Evolutionary conservation across 2,888 invertebrate species (phyloP), one percentile per base, ranked within the genome.

Genomic region (Cynaeus angustus): DNA sequence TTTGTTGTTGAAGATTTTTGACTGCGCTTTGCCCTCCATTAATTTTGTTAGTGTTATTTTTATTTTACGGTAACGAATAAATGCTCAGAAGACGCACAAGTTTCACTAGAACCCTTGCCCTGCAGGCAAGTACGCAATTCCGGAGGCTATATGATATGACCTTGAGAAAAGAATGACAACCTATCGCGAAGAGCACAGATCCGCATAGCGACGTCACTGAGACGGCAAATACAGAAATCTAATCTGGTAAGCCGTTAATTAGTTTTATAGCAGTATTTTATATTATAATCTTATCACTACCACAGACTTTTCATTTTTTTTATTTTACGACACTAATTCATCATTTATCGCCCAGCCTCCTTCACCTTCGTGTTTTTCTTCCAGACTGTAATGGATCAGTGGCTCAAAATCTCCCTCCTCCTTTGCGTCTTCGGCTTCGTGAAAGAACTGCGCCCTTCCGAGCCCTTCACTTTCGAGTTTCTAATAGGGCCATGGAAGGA

Each of bases 401-500:
- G 93, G 93, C 81, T 89, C 53, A 87, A 86, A 82, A 88, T 91
- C 64, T 91, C 92, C 0, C 82, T 91, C 55, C 84, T 93, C 55
- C 84, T 94, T 8, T 94, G 94, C 80, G 85, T 89, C 16, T 94
- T 93, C 79, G 94, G 94, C 3, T 89, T 92, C 75, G 85, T 94
- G 58, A 90, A 94, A 65, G 94, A 94, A 82, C 89, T 94, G 68
- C 87, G 94, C 6, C 94, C 94, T 0, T 92, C 92, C 0, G 94
- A 94, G 77, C 92, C 94, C 0, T 94, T 91, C 80, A 89, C 93
- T 0, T 90, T 92, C 0, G 91, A 92, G 79, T 94, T 91, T 80
- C 83, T 94, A 13, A 86, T 89, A 3, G 91, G 92, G 41, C 86
- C 30, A 8, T 66, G 66, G 66, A 26, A 21, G 13, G 33, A 66